Base-by-base conservation (phyloP, 1,140 invertebrate genomes). In the Paralvinella palmiformis region DNA sequence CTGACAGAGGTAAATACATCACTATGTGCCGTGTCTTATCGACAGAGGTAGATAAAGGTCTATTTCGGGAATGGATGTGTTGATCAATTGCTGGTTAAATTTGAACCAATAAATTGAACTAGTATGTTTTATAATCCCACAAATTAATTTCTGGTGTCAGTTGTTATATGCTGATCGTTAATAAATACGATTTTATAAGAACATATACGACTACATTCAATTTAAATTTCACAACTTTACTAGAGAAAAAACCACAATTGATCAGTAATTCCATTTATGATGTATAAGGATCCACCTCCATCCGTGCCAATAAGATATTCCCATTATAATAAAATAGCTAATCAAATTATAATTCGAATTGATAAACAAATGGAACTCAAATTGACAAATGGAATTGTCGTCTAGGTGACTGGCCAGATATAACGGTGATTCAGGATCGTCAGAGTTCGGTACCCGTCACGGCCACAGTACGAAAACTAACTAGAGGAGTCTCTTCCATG, bases 401-500 rank as follows among this genome's bases (percentile, higher is more conserved):
- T 27, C 24, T 29, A 57, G 55, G 55, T 10, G 55, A 57, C 27
- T 36, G 27, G 55, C 10, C 20, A 20, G 27, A 27, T 22, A 7
- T 57, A 32, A 6, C 15, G 24, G 55, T 36, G 13, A 32, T 57
- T 6, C 5, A 4, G 3, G 55, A 57, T 32, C 4, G 1, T 20
- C 22, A 3, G 7, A 57, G 55, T 20, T 22, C 29, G 5, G 1
- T 57, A 4, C 24, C 10, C 27, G 33, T 73, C 0, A 59, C 58
- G 0, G 37, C 69, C 4, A 59, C 56, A 3, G 64, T 71, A 1
- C 29, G 55, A 1, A 59, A 68, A 33, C 64, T 35, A 6, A 68
- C 65, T 6, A 61, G 62, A n/a, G 72, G 72, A 15, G 52, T 57
- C 6, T 20, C 70, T 6, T 66, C 62, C 24, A 50, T 62, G 24